A percentile compares a stretch with the other conserved stretches of the same genome.
Evolutionary conservation across 2,888 invertebrate species (phyloP).

Genomic region (Trimorus sp.): DNA sequence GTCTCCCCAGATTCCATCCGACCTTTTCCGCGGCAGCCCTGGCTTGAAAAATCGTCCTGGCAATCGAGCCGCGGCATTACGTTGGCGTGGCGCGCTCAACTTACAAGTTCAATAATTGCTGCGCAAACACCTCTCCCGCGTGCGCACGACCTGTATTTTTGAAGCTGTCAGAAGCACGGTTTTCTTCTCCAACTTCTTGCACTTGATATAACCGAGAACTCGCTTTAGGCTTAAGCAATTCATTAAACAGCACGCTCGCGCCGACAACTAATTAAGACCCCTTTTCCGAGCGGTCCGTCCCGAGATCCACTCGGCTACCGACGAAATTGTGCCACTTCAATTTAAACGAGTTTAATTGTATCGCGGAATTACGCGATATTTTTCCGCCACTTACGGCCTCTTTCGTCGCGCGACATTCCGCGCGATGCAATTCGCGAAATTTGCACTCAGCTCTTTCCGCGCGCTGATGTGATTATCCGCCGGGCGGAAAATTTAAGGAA

Average conservation of each 20-base stretch:
- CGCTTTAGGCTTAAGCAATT: conserved; percentile 55
- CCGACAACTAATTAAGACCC: conserved; percentile 45
- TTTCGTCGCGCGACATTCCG: no score
- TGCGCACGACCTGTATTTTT: conserved; percentile 35
- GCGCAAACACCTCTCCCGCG: conserved; percentile 21
- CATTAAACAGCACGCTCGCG: conserved; percentile 43
- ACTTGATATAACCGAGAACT: conserved; percentile 36
- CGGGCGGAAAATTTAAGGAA: no score
- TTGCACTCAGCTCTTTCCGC: no score
- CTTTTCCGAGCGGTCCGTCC: conserved; percentile 14
- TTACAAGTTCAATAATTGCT: conserved; percentile 47
- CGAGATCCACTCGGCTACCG: conserved; percentile 1
- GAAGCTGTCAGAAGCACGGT: conserved; percentile 47
- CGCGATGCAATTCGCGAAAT: no score
- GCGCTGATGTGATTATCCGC: no score
- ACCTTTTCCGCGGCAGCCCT: no score
- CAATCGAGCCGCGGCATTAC: no score
- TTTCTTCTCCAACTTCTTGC: conserved; percentile 51
- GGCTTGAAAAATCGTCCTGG: no score
- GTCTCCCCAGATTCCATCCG: no score
- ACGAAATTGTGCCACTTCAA: conserved; percentile 28
- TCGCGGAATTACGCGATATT: conserved; percentile 17
- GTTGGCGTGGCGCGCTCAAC: not conserved
- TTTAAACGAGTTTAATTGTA: conserved; percentile 30
- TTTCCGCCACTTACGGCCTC: not conserved